Conservation (phyloP, 2,113 vertebrate genomes). For the Fregata magnificens region DNA sequence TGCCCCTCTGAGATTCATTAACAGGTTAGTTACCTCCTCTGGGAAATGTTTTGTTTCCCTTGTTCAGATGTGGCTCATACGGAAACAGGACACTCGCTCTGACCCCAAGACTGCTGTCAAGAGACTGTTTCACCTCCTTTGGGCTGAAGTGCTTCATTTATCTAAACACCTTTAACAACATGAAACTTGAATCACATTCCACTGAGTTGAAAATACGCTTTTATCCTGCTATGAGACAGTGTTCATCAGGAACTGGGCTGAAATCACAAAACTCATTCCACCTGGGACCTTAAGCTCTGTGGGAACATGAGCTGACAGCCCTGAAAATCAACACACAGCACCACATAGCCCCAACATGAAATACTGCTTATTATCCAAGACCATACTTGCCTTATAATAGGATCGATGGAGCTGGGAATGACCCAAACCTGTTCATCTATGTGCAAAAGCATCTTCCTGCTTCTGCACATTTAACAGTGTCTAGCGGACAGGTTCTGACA, state of each 20-base stretch:
- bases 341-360: not conserved
- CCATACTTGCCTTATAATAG: not conserved
- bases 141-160: not conserved
- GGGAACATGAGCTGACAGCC: not conserved
- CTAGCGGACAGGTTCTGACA: conserved; percentile 12
- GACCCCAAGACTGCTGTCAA: not conserved
- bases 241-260: not conserved
- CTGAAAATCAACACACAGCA: not conserved
- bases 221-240: not conserved
- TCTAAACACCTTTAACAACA: not conserved
- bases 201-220: not conserved
- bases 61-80: rapidly evolving
- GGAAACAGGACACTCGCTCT: rapidly evolving
- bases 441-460: not conserved
- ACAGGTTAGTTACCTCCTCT: not conserved
- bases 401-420: not conserved
- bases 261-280: not conserved
- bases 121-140: not conserved
- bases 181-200: rapidly evolving
- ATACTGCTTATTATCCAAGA: not conserved
- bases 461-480: not conserved
- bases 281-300: not conserved
- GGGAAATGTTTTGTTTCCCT: not conserved
- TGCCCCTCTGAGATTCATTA: not conserved
- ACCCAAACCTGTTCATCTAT: not conserved